Conservation (phyloP, 1,140 invertebrate species). For the Tyrophagus putrescentiae region DNA sequence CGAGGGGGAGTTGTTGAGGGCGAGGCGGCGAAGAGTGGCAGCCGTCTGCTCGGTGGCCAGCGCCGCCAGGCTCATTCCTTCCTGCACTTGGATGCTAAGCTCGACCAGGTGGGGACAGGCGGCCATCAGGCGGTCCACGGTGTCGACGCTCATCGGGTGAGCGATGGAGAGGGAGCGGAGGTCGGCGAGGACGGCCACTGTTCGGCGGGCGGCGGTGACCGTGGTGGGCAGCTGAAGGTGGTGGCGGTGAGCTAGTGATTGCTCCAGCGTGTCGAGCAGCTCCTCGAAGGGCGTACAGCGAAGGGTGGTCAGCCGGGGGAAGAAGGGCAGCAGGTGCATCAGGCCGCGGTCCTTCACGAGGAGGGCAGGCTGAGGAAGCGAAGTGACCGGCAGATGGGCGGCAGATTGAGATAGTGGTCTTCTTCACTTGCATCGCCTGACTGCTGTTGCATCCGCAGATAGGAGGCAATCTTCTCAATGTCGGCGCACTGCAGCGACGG, state of each 20-base stretch:
- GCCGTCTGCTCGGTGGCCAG: slow-evolving; percentile 15
- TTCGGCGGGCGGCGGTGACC: not conserved
- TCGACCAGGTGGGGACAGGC: slow-evolving; percentile 25
- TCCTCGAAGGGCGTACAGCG: slow-evolving; percentile 24
- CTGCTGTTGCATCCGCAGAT: not conserved
- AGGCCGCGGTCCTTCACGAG: slow-evolving; percentile 24
- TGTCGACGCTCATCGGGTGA: slow-evolving; percentile 24
- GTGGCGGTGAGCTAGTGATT: not conserved
- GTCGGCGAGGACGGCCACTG: not conserved
- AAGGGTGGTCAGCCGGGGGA: slow-evolving; percentile 25
- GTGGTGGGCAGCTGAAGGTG: not conserved
- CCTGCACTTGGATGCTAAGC: slow-evolving; percentile 25
- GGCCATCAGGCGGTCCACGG: slow-evolving; percentile 19
- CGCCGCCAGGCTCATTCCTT: slow-evolving; percentile 25
- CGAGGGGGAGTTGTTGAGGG: slow-evolving; percentile 25
- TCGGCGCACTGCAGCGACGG: slow-evolving; percentile 25
- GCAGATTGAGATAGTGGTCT: too few species aligned
- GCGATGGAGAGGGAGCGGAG: slow-evolving; percentile 22
- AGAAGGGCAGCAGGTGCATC: slow-evolving; percentile 22
- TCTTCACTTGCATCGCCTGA: not conserved
- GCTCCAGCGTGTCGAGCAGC: slow-evolving; percentile 25
- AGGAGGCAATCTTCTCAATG: slow-evolving; percentile 18
- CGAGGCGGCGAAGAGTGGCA: slow-evolving; percentile 17
- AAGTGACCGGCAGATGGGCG: not conserved
- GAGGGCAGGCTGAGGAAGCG: slow-evolving; percentile 25